These are phyloP conservation scores for Drosophila fungiperda DNA, from an alignment of 2,888 invertebrate genomes.

Conservation along the genomic window DNA sequence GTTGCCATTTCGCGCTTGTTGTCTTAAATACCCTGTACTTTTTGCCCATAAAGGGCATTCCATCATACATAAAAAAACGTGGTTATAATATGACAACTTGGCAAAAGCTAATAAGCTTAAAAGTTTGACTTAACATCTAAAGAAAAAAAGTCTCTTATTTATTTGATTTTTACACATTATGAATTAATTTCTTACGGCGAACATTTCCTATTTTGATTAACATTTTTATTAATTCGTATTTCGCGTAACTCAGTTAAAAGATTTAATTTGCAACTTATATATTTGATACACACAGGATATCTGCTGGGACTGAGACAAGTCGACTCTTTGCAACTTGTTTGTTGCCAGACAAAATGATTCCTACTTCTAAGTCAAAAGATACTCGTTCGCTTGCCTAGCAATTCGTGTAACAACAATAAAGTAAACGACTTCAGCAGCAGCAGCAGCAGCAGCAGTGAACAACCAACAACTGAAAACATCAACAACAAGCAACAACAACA, in stretches of 20 bases:
- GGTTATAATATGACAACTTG: background rate
- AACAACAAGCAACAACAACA: background rate
- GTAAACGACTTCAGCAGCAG: conserved; percentile 34
- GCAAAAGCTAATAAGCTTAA: background rate
- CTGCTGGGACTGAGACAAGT: background rate
- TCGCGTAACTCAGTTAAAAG: background rate
- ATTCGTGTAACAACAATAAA: conserved; percentile 39
- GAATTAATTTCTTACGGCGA: background rate
- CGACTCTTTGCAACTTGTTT: conserved; percentile 1
- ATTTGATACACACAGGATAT: conserved; percentile 11
- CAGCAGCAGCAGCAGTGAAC: background rate
- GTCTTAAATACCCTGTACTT: conserved; percentile 32
- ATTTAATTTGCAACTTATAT: too few species aligned
- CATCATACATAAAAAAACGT: background rate
- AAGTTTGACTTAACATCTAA: too few species aligned
- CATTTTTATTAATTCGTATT: background rate
- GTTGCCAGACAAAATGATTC: conserved; percentile 62
- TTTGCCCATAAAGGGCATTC: background rate
- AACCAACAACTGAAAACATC: conserved; percentile 3
- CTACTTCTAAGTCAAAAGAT: conserved; percentile 51
- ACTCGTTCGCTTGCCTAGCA: conserved; percentile 6
- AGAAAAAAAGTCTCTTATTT: too few species aligned
- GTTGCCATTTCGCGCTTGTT: conserved; percentile 5
- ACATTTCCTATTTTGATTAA: background rate
- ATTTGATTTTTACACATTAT: too few species aligned